Conservation (phyloP, 1,140 invertebrate species). For the Mamestra configurata region DNA sequence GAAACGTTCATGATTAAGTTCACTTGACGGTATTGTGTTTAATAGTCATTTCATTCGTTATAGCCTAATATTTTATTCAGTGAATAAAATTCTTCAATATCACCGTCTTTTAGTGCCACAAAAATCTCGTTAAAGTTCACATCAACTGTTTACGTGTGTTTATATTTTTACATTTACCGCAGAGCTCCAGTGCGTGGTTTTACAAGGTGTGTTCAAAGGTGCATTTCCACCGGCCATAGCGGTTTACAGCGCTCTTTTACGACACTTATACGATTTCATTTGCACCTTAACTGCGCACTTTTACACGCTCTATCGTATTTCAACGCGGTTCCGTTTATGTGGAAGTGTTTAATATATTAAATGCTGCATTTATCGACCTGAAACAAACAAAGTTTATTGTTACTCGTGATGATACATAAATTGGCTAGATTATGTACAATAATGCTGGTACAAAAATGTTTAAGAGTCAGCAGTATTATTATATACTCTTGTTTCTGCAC, state of each 20-base stretch:
- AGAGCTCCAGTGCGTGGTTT: not conserved
- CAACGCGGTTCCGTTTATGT: constrained; percentile 5
- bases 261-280: constrained; percentile 30
- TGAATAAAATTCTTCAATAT: not conserved
- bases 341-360: not conserved
- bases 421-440: too few species aligned
- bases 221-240: not conserved
- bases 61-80: not conserved
- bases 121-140: not conserved
- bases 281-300: constrained; percentile 24
- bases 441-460: too few species aligned
- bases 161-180: not conserved
- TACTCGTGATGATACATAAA: not conserved
- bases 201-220: not conserved
- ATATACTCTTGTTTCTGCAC: too few species aligned
- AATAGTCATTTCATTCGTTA: too few species aligned
- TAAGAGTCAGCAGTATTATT: too few species aligned
- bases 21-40: not conserved
- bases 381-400: constrained; percentile 26
- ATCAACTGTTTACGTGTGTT: not conserved
- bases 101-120: not conserved
- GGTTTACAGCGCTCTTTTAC: constrained; percentile 16
- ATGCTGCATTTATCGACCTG: not conserved
- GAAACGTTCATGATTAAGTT: not conserved
- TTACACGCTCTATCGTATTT: constrained; percentile 16